Conservation (phyloP, 2,888 invertebrate species). For the Myopa testacea region DNA sequence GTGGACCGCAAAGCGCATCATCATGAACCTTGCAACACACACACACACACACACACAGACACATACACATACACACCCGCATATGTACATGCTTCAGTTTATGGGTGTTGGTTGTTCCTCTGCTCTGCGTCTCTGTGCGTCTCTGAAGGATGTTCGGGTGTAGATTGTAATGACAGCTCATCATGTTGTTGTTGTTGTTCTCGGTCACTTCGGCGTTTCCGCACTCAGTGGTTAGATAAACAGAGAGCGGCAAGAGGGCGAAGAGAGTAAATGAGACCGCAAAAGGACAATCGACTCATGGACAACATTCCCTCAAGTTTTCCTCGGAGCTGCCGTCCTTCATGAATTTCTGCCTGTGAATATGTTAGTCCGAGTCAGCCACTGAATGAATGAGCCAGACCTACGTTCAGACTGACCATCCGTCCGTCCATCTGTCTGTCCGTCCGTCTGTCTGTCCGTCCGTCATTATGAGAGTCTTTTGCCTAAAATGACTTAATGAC, state of each 20-base stretch:
- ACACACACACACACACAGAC: background rate
- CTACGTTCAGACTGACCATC: background rate
- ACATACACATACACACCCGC: background rate
- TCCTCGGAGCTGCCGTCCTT: background rate
- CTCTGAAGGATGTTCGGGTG: background rate
- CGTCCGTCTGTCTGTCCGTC: background rate
- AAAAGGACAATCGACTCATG: slow-evolving; percentile 1
- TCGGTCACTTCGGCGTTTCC: slow-evolving; percentile 5
- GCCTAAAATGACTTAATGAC: slow-evolving; percentile 63
- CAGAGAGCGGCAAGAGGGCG: background rate
- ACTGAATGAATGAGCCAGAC: background rate
- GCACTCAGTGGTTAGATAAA: background rate
- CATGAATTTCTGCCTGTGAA: slow-evolving; percentile 1
- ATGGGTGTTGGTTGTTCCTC: background rate
- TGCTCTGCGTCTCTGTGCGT: too few species aligned
- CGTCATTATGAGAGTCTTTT: slow-evolving; percentile 32
- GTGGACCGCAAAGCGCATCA: slow-evolving; percentile 35
- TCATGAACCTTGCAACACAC: slow-evolving; percentile 3
- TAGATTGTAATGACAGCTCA: slow-evolving; percentile 34
- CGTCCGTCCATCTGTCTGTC: background rate
- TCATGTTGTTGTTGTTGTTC: slow-evolving; percentile 29
- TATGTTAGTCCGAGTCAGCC: background rate
- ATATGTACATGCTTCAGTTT: background rate
- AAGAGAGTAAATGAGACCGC: background rate
- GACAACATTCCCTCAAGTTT: slow-evolving; percentile 6